Base-by-base conservation (phyloP, 2,113 vertebrate species). In the Uropsilus gracilis region DNA sequence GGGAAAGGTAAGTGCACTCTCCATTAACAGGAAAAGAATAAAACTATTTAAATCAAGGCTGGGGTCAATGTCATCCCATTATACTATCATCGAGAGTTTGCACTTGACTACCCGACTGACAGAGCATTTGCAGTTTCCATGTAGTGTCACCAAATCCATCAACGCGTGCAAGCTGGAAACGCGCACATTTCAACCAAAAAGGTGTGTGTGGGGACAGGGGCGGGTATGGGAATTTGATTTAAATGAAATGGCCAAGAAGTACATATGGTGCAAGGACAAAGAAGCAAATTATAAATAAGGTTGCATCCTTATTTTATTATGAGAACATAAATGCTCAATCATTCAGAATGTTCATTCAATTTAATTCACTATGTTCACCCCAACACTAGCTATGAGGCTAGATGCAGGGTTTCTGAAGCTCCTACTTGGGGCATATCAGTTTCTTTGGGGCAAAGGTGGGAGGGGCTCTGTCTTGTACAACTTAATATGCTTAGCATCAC, bases 1-100 rank as follows among this genome's bases (percentile, higher is more conserved):
- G 53, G 30, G 59, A 69, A 77, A 94, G 96, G 86, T 94, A 93
- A 91, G 93, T 87, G 37, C 46, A 28, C 68, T 86, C 73, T 89
- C 26, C 2, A 32, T 57, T 37, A 39, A 24, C 30, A 64, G 42
- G 26, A 57, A 95, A 48, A 80, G 46, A 57, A 78, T 44, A 42
- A 76, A 32, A 28, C 14, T 69, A 50, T 75, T 46, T 69, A 53
- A 91, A 57, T 75, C 50, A 30, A 90, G 55, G 26, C 1, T 59
- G 5, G 22, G 48, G 34, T 2, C 39, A 37, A 0, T 1, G 46
- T 34, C 7, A n/a, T 1, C 20, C 72, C 53, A 63, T 34, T 7
- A 20, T 8, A 8, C 11, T 8, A 5, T 1, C 3, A 63, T 50
- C 8, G 34, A 72, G 24, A 32, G 46, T 88, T 53, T 68, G 48